Conservation (phyloP, 2,113 vertebrate genomes). For the Zeus faber region DNA sequence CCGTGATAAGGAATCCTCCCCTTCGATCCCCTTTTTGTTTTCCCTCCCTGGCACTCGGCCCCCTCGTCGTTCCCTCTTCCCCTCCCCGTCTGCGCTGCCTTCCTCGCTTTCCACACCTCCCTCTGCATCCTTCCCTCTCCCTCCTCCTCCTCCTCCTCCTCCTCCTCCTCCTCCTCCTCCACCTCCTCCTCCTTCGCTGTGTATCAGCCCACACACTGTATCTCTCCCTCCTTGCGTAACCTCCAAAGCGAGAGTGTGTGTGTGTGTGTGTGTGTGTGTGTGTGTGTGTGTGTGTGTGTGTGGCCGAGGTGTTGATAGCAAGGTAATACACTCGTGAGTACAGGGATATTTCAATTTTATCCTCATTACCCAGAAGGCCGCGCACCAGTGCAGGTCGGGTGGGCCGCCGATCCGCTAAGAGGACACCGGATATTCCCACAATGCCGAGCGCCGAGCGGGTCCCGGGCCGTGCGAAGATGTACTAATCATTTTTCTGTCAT, state of each 20-base stretch:
- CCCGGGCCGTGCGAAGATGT: constrained; percentile 37
- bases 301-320: constrained; percentile 71
- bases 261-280: constrained; percentile 57
- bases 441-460: no score
- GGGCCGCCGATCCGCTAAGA: constrained; percentile 77
- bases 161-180: background rate
- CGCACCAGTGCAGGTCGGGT: constrained; percentile 41
- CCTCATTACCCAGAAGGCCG: constrained; percentile 70
- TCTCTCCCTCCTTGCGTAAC: constrained; percentile 41
- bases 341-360: constrained; percentile 78
- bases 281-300: constrained; percentile 50
- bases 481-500: constrained; percentile 39
- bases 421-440: constrained; percentile 64
- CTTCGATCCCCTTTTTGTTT: no score
- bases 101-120: constrained; percentile 15
- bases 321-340: constrained; percentile 77
- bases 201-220: constrained; percentile 48
- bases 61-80: background rate
- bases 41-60: background rate
- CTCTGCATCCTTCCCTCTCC: background rate
- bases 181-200: constrained; percentile 24
- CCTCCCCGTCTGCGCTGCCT: constrained; percentile 16
- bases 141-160: background rate
- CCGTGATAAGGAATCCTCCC: no score
- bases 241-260: constrained; percentile 53